These are phyloP conservation scores for Caenorhabditis drosophilae DNA, from an alignment of 2,888 invertebrate species.

Conservation along the genomic window DNA sequence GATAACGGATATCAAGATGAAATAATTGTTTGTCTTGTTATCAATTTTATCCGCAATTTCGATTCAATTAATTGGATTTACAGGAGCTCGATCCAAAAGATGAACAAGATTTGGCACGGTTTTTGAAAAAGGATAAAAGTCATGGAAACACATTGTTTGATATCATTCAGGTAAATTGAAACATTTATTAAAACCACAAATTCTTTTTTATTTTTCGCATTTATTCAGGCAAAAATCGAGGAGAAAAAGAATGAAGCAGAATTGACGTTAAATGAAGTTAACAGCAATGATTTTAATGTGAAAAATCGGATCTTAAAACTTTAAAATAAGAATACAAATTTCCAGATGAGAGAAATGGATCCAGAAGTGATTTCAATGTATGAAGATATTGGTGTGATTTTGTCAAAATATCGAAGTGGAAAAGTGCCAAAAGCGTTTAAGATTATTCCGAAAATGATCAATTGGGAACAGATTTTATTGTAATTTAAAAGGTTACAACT, in stretches of 20 bases:
- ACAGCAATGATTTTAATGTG: slow-evolving; percentile 49
- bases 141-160: slow-evolving; percentile 83
- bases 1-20: slow-evolving; percentile 49
- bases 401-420: slow-evolving; percentile 87
- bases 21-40: no score
- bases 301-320: not conserved
- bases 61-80: slow-evolving; percentile 6
- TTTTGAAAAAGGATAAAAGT: slow-evolving; percentile 76
- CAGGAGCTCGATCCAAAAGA: slow-evolving; percentile 70
- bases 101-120: slow-evolving; percentile 84
- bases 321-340: slow-evolving; percentile 1
- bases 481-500: slow-evolving; percentile 16
- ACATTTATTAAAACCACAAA: no score
- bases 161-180: slow-evolving; percentile 78
- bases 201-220: slow-evolving; percentile 69
- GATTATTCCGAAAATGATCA: slow-evolving; percentile 82
- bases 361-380: slow-evolving; percentile 83
- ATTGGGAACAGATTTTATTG: slow-evolving; percentile 71
- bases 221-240: slow-evolving; percentile 72
- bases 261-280: slow-evolving; percentile 37
- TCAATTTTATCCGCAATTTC: no score
- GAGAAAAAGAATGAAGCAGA: slow-evolving; percentile 51
- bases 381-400: slow-evolving; percentile 85
- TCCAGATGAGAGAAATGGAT: slow-evolving; percentile 75
- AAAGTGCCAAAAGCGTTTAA: slow-evolving; percentile 98